Evolutionary conservation across 1,140 invertebrate species (phyloP), one percentile per base, ranked within the genome.

Genomic region (Phocides pigmalion): DNA sequence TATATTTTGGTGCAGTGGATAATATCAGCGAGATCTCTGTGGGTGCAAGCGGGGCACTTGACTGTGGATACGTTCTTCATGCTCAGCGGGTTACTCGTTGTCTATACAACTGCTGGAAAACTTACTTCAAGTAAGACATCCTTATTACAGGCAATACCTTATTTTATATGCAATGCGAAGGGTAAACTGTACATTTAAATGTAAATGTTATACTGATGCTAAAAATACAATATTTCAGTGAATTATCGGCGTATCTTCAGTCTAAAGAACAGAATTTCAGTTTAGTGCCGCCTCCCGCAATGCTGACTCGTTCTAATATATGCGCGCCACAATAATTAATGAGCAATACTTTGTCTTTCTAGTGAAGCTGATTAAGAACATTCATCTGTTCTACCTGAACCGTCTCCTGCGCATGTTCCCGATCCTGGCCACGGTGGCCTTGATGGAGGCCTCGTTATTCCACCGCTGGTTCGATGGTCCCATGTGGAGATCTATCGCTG

Each of bases 371-470:
- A 49, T 92, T 0, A 82, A 76, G 46, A 87, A 82, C 19, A 37
- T 92, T 0, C 81, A 80, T n/a, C 62, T 91, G 14, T 93, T 93
- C 67, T 94, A 94, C 64, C 74, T 94, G 32, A 93, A 93, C 74
- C 86, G 93, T 20, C 90, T 93, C 5, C 79, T 93, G 14, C 92
- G 94, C 12, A 84, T 95, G 66, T 94, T 94, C 0, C 94, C 94
- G 0, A 79, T 94, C 3, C 89, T 95, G 28, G 93, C 93, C 17
- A 84, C 93, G 0, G 82, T 93, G 0, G 74, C 94, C 3, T 81
- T 94, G n/a, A 84, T 94, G 3, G 92, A 93, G 64, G 90, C 92
- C n/a, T 92, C 93, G 0, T 70, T 93, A 2, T 87, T 93, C 12
- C 87, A 91, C 50, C 93, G 93, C 62, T 69, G 94, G 5, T 92